These are phyloP conservation scores for Cylindroiulus punctatus DNA, from an alignment of 2,888 invertebrate genomes.

Conservation along the genomic window DNA sequence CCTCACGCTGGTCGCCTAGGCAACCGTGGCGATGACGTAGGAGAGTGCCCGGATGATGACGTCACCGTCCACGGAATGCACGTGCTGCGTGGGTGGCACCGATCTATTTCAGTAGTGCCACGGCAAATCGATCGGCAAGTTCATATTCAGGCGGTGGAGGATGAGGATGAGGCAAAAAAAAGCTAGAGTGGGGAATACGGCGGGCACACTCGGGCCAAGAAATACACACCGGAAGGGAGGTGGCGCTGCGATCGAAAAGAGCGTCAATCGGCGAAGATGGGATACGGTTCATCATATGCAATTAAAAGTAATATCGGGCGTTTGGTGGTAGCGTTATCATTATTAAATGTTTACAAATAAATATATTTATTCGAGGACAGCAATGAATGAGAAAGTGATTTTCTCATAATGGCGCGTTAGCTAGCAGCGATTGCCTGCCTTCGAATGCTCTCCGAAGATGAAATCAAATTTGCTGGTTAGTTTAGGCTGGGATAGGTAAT, in stretches of 20 bases:
- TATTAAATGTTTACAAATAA: no score
- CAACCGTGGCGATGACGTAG: conserved; percentile 40
- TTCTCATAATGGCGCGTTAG: no score
- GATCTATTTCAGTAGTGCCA: conserved; percentile 55
- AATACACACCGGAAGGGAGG: not conserved
- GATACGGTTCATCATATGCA: no score
- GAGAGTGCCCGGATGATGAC: conserved; percentile 45
- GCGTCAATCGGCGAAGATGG: no score
- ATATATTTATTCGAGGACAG: no score
- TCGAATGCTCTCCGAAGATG: no score
- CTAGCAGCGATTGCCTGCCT: no score
- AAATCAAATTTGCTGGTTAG: no score
- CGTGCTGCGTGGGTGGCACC: conserved; percentile 52
- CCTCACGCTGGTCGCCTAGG: not conserved
- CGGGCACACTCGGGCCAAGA: not conserved
- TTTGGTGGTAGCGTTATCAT: no score
- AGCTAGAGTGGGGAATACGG: not conserved
- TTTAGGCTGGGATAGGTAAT: no score
- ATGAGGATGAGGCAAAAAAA: not conserved
- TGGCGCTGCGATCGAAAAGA: not conserved
- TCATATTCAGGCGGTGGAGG: not conserved
- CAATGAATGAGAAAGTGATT: no score
- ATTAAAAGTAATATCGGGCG: no score
- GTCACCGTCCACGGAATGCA: conserved; percentile 43
- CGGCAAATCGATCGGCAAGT: conserved; percentile 53